Evolutionary conservation across 2,113 vertebrate species (phyloP), one percentile per base, ranked within the genome.

Genomic region (Cervus canadensis): DNA sequence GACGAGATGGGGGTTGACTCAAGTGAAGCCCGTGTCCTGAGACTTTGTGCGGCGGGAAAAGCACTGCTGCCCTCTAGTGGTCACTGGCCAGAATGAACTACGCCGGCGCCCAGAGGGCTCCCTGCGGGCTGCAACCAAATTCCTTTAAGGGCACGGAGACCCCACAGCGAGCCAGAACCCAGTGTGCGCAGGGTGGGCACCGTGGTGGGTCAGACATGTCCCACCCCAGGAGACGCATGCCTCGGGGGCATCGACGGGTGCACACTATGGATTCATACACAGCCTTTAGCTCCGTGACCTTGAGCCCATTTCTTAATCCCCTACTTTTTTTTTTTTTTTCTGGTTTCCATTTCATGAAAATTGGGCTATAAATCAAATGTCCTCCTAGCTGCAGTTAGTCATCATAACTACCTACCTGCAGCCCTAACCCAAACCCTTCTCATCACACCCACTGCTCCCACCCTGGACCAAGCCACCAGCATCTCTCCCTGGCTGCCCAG

Each of bases 1-100:
- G 25, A 48, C 59, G 33, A 11, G 30, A 1, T 2, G 0, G 1
- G 2, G 1, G 26, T 7, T 16, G 78, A 19, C n/a, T 11, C 56
- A 10, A 26, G 40, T 11, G 45, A 28, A 17, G 19, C 59, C 17
- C 0, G 4, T 0, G 5, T 7, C 19, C 1, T 0, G 17, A 3
- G 43, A 3, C 54, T 26, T 56, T 50, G 48, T 30, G 25, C 30
- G 7, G 78, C 30, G 59, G 92, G 89, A 97, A 98, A 98, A 30
- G 9, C 98, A 79, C 95, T 71, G 43, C 97, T 98, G 98, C 98
- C 99, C 98, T 98, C 99, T 98, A 98, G 98, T 96, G 99, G 99
- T 9, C 89, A 56, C 2, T 56, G 52, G 5, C 86, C 56, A 79
- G 97, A 98, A 98, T 87, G 93, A 64, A 3, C 48, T 1, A 0